Evolutionary conservation across 2,888 invertebrate genomes (phyloP), one percentile per base, ranked within the genome.

Genomic region (Ichneumon xanthorius): DNA sequence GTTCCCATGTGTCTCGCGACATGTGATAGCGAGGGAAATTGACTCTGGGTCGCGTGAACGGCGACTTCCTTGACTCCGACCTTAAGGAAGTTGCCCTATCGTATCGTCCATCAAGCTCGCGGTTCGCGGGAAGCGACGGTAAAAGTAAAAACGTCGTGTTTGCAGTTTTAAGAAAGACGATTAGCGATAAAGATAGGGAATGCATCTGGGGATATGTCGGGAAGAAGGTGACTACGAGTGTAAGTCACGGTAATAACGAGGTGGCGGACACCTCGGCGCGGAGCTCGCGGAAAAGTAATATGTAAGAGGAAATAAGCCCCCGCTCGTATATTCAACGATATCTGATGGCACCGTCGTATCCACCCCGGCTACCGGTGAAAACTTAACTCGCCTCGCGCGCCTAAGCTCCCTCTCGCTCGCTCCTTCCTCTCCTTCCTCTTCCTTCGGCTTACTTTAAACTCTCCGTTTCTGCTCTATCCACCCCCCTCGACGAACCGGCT

Each of bases 251-350:
- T 61, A 81, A 81, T 81, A 81, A 68, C 73, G 80, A 75, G 75
- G 75, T 76, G 33, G 45, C 48, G 80, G 37, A 53, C 68, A 50
- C 61, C 67, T 70, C 68, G 70, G 5, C 45, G 55, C 26, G 50
- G 22, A 70, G 48, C 50, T 45, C n/a, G 40, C n/a, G 61, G 84
- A 87, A 91, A 91, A 89, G 89, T 91, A 91, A 91, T 91, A 89
- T 88, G 89, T 89, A 89, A 89, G 88, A 90, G 91, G 92, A 91
- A 92, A 91, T 91, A 92, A 91, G 89, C 89, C 89, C 88, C 79
- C 78, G 88, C 89, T 88, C 91, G 91, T 92, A 91, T 89, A 91
- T 91, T 89, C 88, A 82, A 85, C 73, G 89, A 89, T 92, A 92
- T 92, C 92, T 91, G 92, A 92, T 91, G 91, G 87, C 84, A 86